phyloP scores from a whole-genome alignment of 2,797 vertebrate genomes.

The Poecilia velifera region DNA sequence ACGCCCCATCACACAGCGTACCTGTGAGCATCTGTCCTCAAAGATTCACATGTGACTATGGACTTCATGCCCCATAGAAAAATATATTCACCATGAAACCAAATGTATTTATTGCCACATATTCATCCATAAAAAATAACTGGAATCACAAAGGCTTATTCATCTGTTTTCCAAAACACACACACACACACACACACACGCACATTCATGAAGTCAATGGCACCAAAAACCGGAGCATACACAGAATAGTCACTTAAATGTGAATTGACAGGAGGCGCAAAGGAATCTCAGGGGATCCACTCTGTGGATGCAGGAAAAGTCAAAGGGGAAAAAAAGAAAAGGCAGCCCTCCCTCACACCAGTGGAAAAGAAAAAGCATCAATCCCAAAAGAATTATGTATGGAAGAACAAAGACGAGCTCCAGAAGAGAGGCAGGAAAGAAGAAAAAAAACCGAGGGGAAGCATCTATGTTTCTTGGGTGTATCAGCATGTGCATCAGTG shows the following conservation, averaged over 20 bases:
- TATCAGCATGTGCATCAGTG: neutral
- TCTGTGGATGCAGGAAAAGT: slow-evolving; percentile 58
- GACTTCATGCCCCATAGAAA: slow-evolving; percentile 24
- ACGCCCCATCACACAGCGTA: neutral
- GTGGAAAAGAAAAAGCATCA: slow-evolving; percentile 36
- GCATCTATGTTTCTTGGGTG: slow-evolving; percentile 8
- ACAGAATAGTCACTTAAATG: slow-evolving; percentile 35
- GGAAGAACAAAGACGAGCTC: slow-evolving; percentile 56
- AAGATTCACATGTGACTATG: slow-evolving; percentile 23
- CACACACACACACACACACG: too few species aligned
- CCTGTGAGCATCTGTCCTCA: slow-evolving; percentile 10
- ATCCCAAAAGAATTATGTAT: slow-evolving; percentile 67
- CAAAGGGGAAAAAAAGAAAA: slow-evolving; percentile 66
- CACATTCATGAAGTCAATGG: slow-evolving; percentile 21
- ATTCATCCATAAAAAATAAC: slow-evolving; percentile 10
- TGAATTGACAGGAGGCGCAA: slow-evolving; percentile 36
- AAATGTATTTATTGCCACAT: slow-evolving; percentile 30
- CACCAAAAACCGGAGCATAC: slow-evolving; percentile 20
- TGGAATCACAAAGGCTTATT: slow-evolving; percentile 36
- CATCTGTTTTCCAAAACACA: slow-evolving; percentile 8
- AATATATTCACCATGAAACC: slow-evolving; percentile 22
- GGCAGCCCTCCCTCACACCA: slow-evolving; percentile 49
- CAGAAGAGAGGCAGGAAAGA: slow-evolving; percentile 20
- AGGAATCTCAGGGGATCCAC: slow-evolving; percentile 63
- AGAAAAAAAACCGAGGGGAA: neutral